phyloP scores from a whole-genome alignment of 2,888 invertebrate genomes.

The Sarcophaga rosellei region DNA sequence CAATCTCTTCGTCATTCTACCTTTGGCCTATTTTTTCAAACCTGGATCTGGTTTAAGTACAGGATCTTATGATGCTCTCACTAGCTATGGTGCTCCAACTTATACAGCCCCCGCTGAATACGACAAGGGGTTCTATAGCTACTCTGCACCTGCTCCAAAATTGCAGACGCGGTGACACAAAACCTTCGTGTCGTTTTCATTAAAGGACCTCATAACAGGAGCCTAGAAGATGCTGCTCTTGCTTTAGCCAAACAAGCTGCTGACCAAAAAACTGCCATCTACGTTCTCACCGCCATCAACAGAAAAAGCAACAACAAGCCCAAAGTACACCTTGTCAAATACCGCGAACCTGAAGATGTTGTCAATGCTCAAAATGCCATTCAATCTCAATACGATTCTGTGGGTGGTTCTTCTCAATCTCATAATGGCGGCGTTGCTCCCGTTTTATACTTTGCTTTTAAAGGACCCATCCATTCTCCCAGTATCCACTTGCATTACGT shows the following conservation, averaged over 20 bases:
- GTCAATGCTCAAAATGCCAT: slow-evolving; percentile 75
- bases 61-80: slow-evolving; percentile 12
- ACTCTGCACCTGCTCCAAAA: slow-evolving; percentile 61
- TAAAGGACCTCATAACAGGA: slow-evolving; percentile 69
- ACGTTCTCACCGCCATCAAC: slow-evolving; percentile 30
- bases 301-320: neutral
- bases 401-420: neutral
- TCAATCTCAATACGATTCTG: neutral
- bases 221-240: slow-evolving; percentile 75
- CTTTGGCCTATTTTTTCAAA: slow-evolving; percentile 68
- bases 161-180: slow-evolving; percentile 73
- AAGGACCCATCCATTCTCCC: neutral
- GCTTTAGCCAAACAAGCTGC: slow-evolving; percentile 74
- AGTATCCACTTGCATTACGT: too few relatives aligned
- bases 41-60: slow-evolving; percentile 27
- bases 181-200: slow-evolving; percentile 79
- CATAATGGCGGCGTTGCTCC: slow-evolving; percentile 66
- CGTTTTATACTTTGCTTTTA: slow-evolving; percentile 30
- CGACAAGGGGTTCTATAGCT: slow-evolving; percentile 77
- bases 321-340: slow-evolving; percentile 70
- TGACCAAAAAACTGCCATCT: slow-evolving; percentile 73
- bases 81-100: slow-evolving; percentile 16
- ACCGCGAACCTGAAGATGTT: slow-evolving; percentile 75
- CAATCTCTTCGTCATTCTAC: slow-evolving; percentile 72
- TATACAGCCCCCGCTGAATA: slow-evolving; percentile 69